phyloP scores from a whole-genome alignment of 1,140 invertebrate species.

The Hylaeus anthracinus region DNA sequence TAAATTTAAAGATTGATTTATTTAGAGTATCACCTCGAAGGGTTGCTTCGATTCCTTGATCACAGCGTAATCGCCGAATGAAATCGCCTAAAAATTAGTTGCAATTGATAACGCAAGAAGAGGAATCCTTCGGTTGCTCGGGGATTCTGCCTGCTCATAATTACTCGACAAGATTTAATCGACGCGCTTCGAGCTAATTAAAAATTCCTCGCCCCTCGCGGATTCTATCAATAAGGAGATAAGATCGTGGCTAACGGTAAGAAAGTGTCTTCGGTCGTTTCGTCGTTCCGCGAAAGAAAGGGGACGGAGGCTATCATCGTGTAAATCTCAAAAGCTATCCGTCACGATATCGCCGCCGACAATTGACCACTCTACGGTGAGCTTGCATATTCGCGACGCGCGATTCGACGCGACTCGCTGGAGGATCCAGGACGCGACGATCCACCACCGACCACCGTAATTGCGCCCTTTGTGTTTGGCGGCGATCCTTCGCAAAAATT shows the following conservation, averaged over 20 bases:
- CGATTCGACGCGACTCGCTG: constrained; percentile 16
- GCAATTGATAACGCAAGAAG: constrained; percentile 2
- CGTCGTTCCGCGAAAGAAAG: constrained; percentile 36
- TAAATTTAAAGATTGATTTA: too few relatives aligned
- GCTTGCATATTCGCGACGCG: constrained; percentile 64
- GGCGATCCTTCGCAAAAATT: background rate
- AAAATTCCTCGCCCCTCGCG: constrained; percentile 70
- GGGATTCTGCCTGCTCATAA: constrained; percentile 64
- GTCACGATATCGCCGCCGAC: constrained; percentile 45
- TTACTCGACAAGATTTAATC: constrained; percentile 78
- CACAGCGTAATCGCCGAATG: too few relatives aligned
- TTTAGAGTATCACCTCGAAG: too few relatives aligned
- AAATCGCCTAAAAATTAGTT: too few relatives aligned
- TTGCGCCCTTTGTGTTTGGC: background rate
- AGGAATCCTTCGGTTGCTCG: background rate
- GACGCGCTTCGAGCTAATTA: constrained; percentile 70
- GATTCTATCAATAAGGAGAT: constrained; percentile 71
- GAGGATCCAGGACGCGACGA: constrained; percentile 2
- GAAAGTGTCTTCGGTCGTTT: constrained; percentile 67
- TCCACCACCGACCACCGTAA: background rate
- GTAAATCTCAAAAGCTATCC: constrained; percentile 65
- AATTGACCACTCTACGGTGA: constrained; percentile 62
- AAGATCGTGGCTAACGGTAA: constrained; percentile 72
- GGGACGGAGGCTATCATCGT: constrained; percentile 60
- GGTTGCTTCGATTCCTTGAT: too few relatives aligned